These are phyloP conservation scores for Pollimyrus isidori DNA, from an alignment of 2,113 vertebrate species.

Conservation along the genomic window DNA sequence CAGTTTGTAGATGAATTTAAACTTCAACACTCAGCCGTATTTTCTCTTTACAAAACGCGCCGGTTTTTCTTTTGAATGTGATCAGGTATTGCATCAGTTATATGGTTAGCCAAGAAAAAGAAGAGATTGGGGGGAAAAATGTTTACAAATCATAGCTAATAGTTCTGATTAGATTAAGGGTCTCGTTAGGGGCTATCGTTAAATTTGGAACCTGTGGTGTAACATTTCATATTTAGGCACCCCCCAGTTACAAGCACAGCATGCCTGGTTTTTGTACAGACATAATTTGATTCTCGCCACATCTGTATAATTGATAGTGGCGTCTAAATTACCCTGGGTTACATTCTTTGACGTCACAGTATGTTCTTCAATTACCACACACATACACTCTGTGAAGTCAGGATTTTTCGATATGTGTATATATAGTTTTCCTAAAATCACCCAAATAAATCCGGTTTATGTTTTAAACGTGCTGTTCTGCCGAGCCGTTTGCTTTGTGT, in stretches of 20 bases:
- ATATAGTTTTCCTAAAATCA: slow-evolving; percentile 6
- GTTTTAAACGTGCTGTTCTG: neutral
- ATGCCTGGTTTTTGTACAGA: neutral
- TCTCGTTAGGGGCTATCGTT: neutral
- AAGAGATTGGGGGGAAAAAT: neutral
- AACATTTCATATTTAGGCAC: neutral
- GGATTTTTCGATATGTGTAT: neutral
- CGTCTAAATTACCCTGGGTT: neutral
- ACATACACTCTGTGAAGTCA: neutral
- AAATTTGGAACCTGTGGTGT: neutral
- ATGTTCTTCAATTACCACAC: neutral
- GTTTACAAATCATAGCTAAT: neutral
- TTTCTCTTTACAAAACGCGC: neutral
- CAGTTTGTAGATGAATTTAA: neutral
- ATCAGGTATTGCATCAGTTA: neutral
- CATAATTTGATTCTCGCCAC: neutral
- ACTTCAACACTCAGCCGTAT: neutral
- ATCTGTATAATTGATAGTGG: neutral
- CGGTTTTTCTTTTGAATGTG: neutral
- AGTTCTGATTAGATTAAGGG: neutral
- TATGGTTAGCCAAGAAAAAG: neutral
- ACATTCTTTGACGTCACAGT: neutral
- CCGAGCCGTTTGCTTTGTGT: neutral
- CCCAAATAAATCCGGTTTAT: slow-evolving; percentile 4
- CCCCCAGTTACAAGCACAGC: neutral